Evolutionary conservation across 30 jellyfish, hydroid and myxozoan species (phyloP).

Genomic region (Catostylus mosaicus): DNA sequence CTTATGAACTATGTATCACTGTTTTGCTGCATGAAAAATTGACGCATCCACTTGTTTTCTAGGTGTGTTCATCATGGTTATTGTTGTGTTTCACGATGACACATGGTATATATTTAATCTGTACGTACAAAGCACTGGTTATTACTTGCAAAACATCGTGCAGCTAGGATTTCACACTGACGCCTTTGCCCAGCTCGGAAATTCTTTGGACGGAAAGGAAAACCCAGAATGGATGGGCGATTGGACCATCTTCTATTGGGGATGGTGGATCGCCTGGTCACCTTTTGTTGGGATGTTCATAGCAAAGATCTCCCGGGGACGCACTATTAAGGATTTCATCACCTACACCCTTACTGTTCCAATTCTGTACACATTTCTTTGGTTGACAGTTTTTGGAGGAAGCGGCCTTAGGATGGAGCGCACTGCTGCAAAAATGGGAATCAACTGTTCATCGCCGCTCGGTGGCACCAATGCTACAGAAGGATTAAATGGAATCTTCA

Average conservation of each 20-base stretch:
- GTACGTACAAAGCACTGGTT: slow-evolving; percentile 90
- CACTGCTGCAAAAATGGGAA: slow-evolving; percentile 80
- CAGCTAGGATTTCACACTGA: slow-evolving; percentile 96
- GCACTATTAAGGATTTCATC: slow-evolving; percentile 90
- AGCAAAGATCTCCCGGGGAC: slow-evolving; percentile 95
- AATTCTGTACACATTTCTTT: slow-evolving; percentile 77
- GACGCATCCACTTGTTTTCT: not conserved
- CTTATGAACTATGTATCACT: not conserved
- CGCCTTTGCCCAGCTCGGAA: slow-evolving; percentile 96
- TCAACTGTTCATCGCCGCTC: slow-evolving; percentile 70
- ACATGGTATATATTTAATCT: slow-evolving; percentile 84
- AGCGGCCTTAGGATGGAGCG: slow-evolving; percentile 85
- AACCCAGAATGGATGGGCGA: slow-evolving; percentile 86
- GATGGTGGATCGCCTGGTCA: slow-evolving; percentile 99
- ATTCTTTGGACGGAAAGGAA: slow-evolving; percentile 91
- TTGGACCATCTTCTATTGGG: slow-evolving; percentile 98
- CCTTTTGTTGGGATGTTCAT: slow-evolving; percentile 98
- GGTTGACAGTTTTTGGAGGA: slow-evolving; percentile 96
- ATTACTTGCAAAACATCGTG: slow-evolving; percentile 79
- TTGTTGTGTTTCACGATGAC: slow-evolving; percentile 74
- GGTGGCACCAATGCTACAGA: slow-evolving; percentile 69
- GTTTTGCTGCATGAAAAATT: not conserved
- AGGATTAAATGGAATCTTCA: slow-evolving; percentile 41
- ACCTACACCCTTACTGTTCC: slow-evolving; percentile 89
- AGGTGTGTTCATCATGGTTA: slow-evolving; percentile 85